Evolutionary conservation across 2,888 invertebrate genomes (phyloP), one percentile per base, ranked within the genome.

Genomic region (Andrena chrysosceles): DNA sequence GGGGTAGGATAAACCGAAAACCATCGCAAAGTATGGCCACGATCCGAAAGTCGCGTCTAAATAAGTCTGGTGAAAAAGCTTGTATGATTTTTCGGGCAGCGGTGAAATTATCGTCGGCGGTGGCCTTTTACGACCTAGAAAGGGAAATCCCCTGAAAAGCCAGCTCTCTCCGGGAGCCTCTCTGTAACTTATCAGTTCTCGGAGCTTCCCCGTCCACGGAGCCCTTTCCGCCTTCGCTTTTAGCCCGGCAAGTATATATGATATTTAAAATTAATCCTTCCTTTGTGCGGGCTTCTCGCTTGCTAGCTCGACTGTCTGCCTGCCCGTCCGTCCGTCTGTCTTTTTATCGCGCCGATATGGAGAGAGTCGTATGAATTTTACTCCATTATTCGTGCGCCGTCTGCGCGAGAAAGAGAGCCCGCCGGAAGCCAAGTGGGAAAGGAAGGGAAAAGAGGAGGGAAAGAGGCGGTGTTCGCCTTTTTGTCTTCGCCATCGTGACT

Each of bases 191-290:
- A 88, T 88, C 88, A 88, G 84, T 85, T 75, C 79, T 83, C 72
- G 63, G 84, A 84, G 87, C 84, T 88, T 85, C 73, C 87, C 77
- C 62, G 70, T 73, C 83, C 84, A 83, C 85, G 84, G 83, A 85
- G 84, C 87, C 86, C 86, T 87, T 89, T 87, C 87, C 86, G 84
- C 85, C 89, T 91, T 89, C 87, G 85, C 80, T 89, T 88, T 88
- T 89, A 87, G 77, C 85, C 66, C 66, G 75, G 75, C 87, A 88
- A 89, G 88, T 89, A 90, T 89, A 90, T 90, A 90, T 89, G 91
- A 93, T 93, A 93, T 93, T 94, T 93, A 92, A 93, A 93, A 93
- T 94, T 93, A 93, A 94, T 93, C 93, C 93, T 89, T 92, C 92
- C 91, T 93, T 93, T 93, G 93, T 93, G 90, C 89, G 87, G 89